These are phyloP conservation scores for Apodemia zela DNA, from an alignment of 2,888 invertebrate species.

Conservation along the genomic window DNA sequence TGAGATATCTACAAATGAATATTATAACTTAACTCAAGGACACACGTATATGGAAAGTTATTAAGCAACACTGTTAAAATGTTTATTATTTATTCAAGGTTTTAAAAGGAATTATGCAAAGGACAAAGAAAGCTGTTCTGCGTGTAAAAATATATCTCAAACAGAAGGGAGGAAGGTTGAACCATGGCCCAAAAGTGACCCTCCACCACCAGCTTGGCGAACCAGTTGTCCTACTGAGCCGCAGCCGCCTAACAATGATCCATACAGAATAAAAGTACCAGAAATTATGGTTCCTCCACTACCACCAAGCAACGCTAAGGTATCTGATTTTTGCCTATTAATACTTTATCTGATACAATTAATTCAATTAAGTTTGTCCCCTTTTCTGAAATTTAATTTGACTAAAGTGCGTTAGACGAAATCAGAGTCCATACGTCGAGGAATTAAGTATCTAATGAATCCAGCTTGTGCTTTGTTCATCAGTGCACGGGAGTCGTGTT, in stretches of 20 bases:
- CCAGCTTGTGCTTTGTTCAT: constrained; percentile 76
- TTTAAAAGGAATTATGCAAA: constrained; percentile 43
- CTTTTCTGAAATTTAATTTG: background rate
- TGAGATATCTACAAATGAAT: too few species aligned
- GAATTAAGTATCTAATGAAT: constrained; percentile 68
- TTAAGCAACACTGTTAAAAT: background rate
- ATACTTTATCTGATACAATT: background rate
- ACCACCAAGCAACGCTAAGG: constrained; percentile 63
- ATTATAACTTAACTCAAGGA: too few species aligned
- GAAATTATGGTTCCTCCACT: constrained; percentile 61
- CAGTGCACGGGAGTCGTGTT: constrained; percentile 58
- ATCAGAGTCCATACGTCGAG: constrained; percentile 61
- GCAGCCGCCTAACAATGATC: constrained; percentile 63
- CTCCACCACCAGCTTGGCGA: constrained; percentile 50
- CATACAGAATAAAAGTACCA: constrained; percentile 65
- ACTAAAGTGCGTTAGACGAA: constrained; percentile 73
- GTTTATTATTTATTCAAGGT: constrained; percentile 34
- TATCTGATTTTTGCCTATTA: constrained; percentile 32
- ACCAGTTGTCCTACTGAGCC: constrained; percentile 49
- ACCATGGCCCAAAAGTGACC: constrained; percentile 53
- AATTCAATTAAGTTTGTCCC: background rate
- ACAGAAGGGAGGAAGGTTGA: constrained; percentile 50
- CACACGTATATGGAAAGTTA: background rate
- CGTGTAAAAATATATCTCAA: constrained; percentile 50
- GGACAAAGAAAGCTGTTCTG: constrained; percentile 38